Evolutionary conservation across 2,888 invertebrate genomes (phyloP), one percentile per base, ranked within the genome.

Genomic region (Auanema sp.): DNA sequence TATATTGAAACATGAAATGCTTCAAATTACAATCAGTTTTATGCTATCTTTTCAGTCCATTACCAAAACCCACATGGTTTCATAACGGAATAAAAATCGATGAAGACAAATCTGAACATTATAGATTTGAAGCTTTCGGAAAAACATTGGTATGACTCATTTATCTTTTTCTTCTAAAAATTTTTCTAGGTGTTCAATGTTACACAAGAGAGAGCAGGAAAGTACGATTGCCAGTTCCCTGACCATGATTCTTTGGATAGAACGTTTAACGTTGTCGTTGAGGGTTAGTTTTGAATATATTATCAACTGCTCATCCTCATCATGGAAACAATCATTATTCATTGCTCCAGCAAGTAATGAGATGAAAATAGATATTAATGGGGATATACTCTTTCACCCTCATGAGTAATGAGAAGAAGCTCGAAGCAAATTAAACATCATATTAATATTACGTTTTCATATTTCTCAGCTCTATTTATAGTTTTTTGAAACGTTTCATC

Each of bases 171-270:
- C 18, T 14, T 47, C 4, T n/a, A 14, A 21, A 58, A 3, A 33
- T 11, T 14, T 58, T 18, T 21, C 21, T 33, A 23, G 51, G 61
- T 95, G 78, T 90, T 90, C 81, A 89, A 91, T 77, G 91, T 92
- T 0, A 90, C 89, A 64, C 91, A 91, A 81, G 91, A 91, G 58
- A 96, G 98, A 85, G 89, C 90, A 83, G 97, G 96, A 66, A 87
- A 88, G 8, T 98, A 98, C 85, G 92, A 92, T 6, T 98, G 98
- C 85, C 92, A 83, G 60, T 83, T 81, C 62, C 68, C 76, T 21
- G 66, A 64, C 8, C 73, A 78, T 58, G 84, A 84, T 5, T 81
- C 85, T 40, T 79, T 83, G 43, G 81, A 83, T 64, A 77, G 84
- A 58, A 82, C 83, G 0, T 84, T 86, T 71, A 78, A 77, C 56